A percentile compares a stretch with the other conserved stretches of the same genome.
Evolutionary conservation across 2,113 vertebrate genomes (phyloP).

Genomic region (Probosciger aterrimus): DNA sequence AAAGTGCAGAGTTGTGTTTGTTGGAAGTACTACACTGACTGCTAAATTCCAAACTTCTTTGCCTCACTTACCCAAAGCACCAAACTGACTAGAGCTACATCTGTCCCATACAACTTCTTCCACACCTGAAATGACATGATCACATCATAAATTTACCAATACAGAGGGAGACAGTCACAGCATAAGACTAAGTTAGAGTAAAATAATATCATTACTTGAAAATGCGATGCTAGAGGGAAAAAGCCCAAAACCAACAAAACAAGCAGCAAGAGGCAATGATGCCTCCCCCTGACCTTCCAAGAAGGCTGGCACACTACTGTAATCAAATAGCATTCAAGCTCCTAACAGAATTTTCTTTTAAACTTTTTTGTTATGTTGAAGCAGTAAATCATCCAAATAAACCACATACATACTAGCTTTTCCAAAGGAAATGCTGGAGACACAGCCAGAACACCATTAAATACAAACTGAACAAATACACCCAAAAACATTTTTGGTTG

Average conservation of each 20-base stretch:
- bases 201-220: not conserved
- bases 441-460: not conserved
- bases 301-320: not conserved
- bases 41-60: not conserved
- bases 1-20: not conserved
- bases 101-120: not conserved
- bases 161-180: not conserved
- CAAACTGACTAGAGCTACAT: not conserved
- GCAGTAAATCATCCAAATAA: not conserved
- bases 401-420: not conserved
- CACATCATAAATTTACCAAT: not conserved
- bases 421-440: not conserved
- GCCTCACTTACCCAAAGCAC: too few species aligned
- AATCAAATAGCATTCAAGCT: not conserved
- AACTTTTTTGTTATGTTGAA: not conserved
- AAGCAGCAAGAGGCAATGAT: not conserved
- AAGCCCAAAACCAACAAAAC: not conserved
- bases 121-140: not conserved
- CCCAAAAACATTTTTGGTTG: not conserved
- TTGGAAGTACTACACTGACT: not conserved
- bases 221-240: accelerated
- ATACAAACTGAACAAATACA: not conserved
- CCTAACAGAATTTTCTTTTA: not conserved
- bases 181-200: not conserved
- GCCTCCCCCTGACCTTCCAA: not conserved